Conservation (phyloP, 2,113 vertebrate genomes). For the Catharus minimus region DNA sequence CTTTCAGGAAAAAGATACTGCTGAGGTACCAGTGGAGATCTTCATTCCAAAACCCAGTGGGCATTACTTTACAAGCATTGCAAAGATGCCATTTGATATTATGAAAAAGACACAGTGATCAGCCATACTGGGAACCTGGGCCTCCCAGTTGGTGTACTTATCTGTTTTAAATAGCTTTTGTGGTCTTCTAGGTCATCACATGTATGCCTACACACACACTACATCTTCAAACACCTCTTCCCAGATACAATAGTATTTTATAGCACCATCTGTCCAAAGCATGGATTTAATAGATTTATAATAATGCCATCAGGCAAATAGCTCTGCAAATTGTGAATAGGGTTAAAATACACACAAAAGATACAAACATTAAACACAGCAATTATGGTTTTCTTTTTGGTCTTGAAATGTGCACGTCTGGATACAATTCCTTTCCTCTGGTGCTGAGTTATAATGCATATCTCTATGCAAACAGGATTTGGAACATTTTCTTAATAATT, state of each 20-base stretch:
- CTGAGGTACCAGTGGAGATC: neutral
- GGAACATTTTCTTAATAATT: slow-evolving; percentile 47
- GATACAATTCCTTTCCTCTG: slow-evolving; percentile 52
- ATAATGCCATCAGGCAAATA: slow-evolving; percentile 66
- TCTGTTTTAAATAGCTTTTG: slow-evolving; percentile 52
- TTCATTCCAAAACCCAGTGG: neutral
- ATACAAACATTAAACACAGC: slow-evolving; percentile 19
- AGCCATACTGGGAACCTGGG: neutral
- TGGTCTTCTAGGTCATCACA: slow-evolving; percentile 57
- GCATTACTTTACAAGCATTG: slow-evolving; percentile 17
- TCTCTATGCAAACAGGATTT: slow-evolving; percentile 38
- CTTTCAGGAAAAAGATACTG: slow-evolving; percentile 11
- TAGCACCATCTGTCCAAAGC: slow-evolving; percentile 69
- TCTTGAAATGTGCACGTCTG: slow-evolving; percentile 9
- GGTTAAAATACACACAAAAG: slow-evolving; percentile 58
- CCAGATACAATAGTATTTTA: slow-evolving; percentile 45
- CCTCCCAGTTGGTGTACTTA: slow-evolving; percentile 9
- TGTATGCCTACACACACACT: slow-evolving; percentile 45
- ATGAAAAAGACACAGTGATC: neutral
- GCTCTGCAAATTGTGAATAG: slow-evolving; percentile 60
- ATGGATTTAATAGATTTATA: slow-evolving; percentile 70
- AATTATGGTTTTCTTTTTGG: neutral
- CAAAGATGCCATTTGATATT: slow-evolving; percentile 31
- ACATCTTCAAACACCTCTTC: slow-evolving; percentile 53
- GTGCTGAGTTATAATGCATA: slow-evolving; percentile 10